A percentile compares a stretch with the other conserved stretches of the same genome.
Conservation (phyloP, 2,888 invertebrate genomes). For the Lepidocyrtinus sp. region DNA sequence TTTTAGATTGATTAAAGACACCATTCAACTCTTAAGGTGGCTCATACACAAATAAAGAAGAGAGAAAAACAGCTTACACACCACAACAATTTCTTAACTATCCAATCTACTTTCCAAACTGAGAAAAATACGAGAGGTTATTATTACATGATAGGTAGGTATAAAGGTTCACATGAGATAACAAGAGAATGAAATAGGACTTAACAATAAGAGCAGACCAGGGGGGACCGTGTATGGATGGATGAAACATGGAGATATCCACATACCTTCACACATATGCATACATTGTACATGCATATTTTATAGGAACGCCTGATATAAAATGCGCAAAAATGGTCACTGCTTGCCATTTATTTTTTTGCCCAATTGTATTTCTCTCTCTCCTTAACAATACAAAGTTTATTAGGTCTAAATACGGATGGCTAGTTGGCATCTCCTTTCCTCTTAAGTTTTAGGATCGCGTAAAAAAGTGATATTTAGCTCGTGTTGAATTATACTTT, state of each 20-base stretch:
- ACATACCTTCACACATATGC: neutral
- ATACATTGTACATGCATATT: neutral
- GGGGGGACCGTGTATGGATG: conserved; percentile 7
- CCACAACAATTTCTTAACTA: conserved; percentile 25
- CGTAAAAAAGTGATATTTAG: conserved; percentile 45
- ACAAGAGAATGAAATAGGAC: too few species aligned
- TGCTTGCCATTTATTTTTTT: conserved; percentile 32
- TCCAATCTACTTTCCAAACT: conserved; percentile 36
- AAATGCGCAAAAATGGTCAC: conserved; percentile 35
- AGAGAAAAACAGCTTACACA: neutral
- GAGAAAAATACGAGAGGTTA: conserved; percentile 18
- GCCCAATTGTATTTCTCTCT: conserved; percentile 1
- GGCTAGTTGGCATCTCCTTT: conserved; percentile 28
- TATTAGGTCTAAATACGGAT: conserved; percentile 6
- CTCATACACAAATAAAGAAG: conserved; percentile 23
- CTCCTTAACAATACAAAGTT: neutral
- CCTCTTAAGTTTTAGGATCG: too few species aligned
- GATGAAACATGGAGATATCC: conserved; percentile 1
- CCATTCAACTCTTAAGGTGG: conserved; percentile 19
- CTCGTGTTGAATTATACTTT: conserved; percentile 53
- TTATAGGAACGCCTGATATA: neutral
- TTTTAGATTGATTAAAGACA: conserved; percentile 42
- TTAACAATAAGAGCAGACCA: too few species aligned
- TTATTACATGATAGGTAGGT: too few species aligned
- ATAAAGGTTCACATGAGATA: too few species aligned